Conservation (phyloP, 2,797 vertebrate genomes). For the Austrolebias charrua region DNA sequence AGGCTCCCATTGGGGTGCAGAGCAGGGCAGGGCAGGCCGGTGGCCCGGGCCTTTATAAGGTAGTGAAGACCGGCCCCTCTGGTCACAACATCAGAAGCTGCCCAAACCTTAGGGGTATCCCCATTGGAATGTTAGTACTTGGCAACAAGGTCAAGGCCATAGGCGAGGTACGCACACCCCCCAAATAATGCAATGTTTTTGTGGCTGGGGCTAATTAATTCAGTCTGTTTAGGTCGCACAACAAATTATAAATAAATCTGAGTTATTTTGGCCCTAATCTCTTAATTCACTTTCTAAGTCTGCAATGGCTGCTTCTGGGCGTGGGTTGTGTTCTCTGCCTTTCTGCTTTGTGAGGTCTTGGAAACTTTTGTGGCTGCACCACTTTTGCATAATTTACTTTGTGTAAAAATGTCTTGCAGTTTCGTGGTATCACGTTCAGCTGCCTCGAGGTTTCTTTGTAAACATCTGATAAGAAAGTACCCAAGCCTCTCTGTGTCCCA, state of each 20-base stretch:
- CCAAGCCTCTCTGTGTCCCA: constrained; percentile 61
- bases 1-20: constrained; percentile 91
- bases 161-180: constrained; percentile 93
- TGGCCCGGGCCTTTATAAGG: constrained; percentile 99
- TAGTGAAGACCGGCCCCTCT: constrained; percentile 99
- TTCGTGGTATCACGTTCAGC: constrained; percentile 50
- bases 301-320: constrained; percentile 63
- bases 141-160: constrained; percentile 99
- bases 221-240: constrained; percentile 67
- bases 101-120: constrained; percentile 99
- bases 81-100: constrained; percentile 99
- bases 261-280: constrained; percentile 56
- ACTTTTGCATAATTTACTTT: constrained; percentile 53
- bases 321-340: constrained; percentile 68
- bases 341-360: constrained; percentile 54
- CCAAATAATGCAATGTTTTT: constrained; percentile 80
- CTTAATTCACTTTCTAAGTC: constrained; percentile 54
- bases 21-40: constrained; percentile 90
- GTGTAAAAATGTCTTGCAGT: constrained; percentile 50
- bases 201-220: constrained; percentile 83
- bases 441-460: constrained; percentile 30
- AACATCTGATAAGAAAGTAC: constrained; percentile 55
- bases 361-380: constrained; percentile 67
- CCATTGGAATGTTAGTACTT: constrained; percentile 99
- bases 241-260: constrained; percentile 49